A percentile compares a stretch with the other conserved stretches of the same genome.
Conservation (phyloP, 1,140 invertebrate genomes). For the Leptinotarsa lineolata region DNA sequence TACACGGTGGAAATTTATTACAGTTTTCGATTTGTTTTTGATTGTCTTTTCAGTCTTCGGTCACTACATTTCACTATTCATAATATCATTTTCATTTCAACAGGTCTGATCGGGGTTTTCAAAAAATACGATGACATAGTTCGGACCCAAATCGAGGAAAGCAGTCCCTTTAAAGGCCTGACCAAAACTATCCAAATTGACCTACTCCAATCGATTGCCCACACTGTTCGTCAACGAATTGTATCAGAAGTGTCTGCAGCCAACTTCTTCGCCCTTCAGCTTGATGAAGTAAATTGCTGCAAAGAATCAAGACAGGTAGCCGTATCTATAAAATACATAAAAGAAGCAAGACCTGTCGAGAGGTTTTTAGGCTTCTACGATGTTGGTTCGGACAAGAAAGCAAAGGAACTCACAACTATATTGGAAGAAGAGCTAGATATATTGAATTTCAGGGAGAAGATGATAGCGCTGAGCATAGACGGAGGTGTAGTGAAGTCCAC, state of each 20-base stretch:
- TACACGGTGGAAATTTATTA: too few species aligned
- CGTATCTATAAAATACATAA: conserved; percentile 11
- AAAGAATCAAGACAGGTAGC: conserved; percentile 9
- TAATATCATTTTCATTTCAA: neutral
- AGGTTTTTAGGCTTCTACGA: conserved; percentile 15
- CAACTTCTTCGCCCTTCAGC: conserved; percentile 3
- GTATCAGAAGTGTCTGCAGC: neutral
- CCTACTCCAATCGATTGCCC: conserved; percentile 8
- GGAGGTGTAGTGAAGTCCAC: conserved; percentile 12
- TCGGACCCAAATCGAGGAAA: conserved; percentile 14
- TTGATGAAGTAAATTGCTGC: neutral
- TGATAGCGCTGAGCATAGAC: conserved; percentile 8
- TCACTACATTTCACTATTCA: too few species aligned
- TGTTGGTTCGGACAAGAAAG: neutral
- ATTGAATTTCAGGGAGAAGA: conserved; percentile 22
- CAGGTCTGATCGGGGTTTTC: conserved; percentile 6
- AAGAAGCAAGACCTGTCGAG: neutral
- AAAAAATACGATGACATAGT: conserved; percentile 24
- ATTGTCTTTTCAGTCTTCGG: too few species aligned
- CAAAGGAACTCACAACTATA: neutral
- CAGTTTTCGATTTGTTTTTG: too few species aligned
- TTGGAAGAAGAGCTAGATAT: conserved; percentile 1
- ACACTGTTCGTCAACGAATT: conserved; percentile 14
- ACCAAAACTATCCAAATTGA: conserved; percentile 10
- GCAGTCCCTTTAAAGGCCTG: conserved; percentile 8